phyloP scores from a whole-genome alignment of 2,113 vertebrate species.

The Aix galericulata region DNA sequence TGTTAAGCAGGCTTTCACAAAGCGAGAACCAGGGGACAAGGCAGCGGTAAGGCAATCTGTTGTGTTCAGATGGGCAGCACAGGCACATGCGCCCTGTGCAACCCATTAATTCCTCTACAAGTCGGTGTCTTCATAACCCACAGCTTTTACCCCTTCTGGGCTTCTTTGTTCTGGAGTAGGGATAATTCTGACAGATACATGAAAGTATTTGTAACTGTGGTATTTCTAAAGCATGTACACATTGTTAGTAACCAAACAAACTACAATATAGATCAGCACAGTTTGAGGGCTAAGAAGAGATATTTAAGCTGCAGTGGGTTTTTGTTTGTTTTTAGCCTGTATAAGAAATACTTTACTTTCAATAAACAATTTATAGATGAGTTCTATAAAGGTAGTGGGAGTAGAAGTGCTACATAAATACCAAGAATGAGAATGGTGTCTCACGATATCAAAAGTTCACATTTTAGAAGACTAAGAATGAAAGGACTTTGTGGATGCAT shows the following conservation, averaged over 20 bases:
- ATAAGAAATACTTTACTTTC: not conserved
- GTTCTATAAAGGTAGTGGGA: not conserved
- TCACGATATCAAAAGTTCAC: not conserved
- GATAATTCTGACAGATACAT: not conserved
- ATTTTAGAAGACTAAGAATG: not conserved
- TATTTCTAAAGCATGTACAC: not conserved
- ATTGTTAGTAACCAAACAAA: not conserved
- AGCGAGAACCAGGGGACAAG: not conserved
- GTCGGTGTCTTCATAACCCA: rapidly evolving
- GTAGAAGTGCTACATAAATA: not conserved
- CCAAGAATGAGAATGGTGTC: not conserved
- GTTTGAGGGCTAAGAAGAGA: not conserved
- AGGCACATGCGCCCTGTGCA: not conserved
- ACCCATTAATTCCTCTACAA: not conserved
- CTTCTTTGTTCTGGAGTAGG: not conserved
- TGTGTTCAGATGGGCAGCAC: not conserved
- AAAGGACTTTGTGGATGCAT: not conserved
- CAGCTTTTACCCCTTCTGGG: not conserved
- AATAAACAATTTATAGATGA: not conserved
- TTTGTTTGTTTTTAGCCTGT: not conserved
- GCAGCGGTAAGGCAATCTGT: not conserved
- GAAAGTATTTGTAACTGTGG: not conserved
- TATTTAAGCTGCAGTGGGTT: not conserved
- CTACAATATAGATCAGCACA: not conserved
- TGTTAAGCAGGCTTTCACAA: not conserved